A percentile compares a stretch with the other conserved stretches of the same genome.
Conservation (phyloP, 2,888 invertebrate species). For the Aporophyla lueneburgensis region DNA sequence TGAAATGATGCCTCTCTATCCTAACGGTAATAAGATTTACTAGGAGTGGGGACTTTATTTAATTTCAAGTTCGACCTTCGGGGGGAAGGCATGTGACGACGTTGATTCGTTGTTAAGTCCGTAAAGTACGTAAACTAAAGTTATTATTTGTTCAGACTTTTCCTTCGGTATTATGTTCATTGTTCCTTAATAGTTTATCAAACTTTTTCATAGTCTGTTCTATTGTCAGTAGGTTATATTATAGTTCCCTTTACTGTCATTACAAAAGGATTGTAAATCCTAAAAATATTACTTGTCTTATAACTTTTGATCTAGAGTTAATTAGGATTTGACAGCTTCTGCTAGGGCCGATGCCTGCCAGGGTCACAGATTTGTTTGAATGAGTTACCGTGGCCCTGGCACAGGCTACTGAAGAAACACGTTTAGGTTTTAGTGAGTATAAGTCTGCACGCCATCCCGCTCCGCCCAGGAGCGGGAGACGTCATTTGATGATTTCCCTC, state of each 20-base stretch:
- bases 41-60: constrained; percentile 73
- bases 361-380: too few species aligned
- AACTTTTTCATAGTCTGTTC: neutral
- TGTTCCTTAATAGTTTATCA: too few species aligned
- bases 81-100: constrained; percentile 38
- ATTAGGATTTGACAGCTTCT: too few species aligned
- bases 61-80: constrained; percentile 67
- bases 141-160: constrained; percentile 6
- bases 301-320: neutral
- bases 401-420: too few species aligned
- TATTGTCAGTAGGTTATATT: neutral
- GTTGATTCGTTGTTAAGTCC: constrained; percentile 27
- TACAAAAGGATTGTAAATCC: neutral
- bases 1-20: constrained; percentile 74
- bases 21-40: constrained; percentile 77
- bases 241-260: neutral
- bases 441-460: too few species aligned
- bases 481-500: too few species aligned
- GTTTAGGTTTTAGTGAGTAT: too few species aligned
- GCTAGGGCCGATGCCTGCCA: too few species aligned
- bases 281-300: neutral
- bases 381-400: too few species aligned
- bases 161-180: neutral
- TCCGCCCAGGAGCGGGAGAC: too few species aligned
- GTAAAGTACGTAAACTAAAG: neutral